These are phyloP conservation scores for zebrafish (Danio rerio) DNA, from an alignment of 2,113 vertebrate species.

Conservation along the genomic window DNA sequence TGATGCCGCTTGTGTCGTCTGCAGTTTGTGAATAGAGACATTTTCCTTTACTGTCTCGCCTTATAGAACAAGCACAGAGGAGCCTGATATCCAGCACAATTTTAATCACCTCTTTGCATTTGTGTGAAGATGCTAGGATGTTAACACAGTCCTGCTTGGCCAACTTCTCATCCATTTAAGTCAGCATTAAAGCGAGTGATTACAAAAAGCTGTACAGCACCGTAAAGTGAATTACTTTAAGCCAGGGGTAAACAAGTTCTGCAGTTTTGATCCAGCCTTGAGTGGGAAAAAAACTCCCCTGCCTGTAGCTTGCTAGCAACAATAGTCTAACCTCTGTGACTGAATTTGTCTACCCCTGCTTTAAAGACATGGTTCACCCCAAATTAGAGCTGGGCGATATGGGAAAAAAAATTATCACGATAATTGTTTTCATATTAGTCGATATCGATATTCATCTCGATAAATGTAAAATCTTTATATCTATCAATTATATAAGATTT, in stretches of 20 bases:
- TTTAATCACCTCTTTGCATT: not conserved
- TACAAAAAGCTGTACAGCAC: not conserved
- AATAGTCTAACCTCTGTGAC: too few relatives aligned
- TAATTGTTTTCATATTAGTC: too few relatives aligned
- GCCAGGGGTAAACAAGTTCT: not conserved
- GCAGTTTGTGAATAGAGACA: not conserved
- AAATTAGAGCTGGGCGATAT: too few relatives aligned
- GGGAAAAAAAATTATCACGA: too few relatives aligned
- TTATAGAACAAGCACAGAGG: not conserved
- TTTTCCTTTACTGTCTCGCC: not conserved
- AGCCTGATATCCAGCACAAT: not conserved
- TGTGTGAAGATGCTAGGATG: not conserved
- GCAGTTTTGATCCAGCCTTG: too few relatives aligned
- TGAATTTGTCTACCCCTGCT: too few relatives aligned
- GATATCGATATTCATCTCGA: too few relatives aligned
- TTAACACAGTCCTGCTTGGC: not conserved
- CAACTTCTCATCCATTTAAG: not conserved
- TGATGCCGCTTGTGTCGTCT: conserved; percentile 9
- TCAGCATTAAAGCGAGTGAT: not conserved
- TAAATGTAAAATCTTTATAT: too few relatives aligned
- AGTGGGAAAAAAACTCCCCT: too few relatives aligned
- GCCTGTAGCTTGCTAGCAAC: too few relatives aligned
- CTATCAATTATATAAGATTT: too few relatives aligned
- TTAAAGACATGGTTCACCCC: too few relatives aligned
- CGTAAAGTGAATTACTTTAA: not conserved